Evolutionary conservation across 1,140 invertebrate species (phyloP).

Genomic region (Hyles euphorbiae): DNA sequence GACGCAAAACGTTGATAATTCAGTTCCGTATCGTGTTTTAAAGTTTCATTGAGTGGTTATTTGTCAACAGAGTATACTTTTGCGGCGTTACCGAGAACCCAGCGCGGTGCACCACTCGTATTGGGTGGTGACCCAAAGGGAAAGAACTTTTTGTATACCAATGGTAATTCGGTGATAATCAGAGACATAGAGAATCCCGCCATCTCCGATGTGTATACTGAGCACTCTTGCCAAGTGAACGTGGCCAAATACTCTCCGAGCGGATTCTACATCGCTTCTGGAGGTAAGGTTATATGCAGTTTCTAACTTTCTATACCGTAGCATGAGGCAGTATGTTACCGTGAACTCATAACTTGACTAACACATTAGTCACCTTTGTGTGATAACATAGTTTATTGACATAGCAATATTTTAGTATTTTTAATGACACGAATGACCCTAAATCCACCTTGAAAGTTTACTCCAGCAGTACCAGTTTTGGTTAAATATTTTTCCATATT

Average conservation of each 20-base stretch:
- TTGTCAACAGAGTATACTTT: slow-evolving; percentile 88
- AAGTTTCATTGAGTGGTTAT: slow-evolving; percentile 24
- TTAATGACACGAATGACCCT: too few relatives aligned
- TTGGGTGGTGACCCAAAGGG: slow-evolving; percentile 97
- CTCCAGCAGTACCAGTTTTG: too few relatives aligned
- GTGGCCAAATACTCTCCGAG: slow-evolving; percentile 99
- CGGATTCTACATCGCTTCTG: slow-evolving; percentile 99
- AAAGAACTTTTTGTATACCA: slow-evolving; percentile 97
- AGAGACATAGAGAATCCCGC: slow-evolving; percentile 97
- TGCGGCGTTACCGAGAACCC: slow-evolving; percentile 94
- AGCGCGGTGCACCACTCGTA: slow-evolving; percentile 94
- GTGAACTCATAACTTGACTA: too few relatives aligned
- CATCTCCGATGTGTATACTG: slow-evolving; percentile 96
- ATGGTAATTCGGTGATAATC: slow-evolving; percentile 98
- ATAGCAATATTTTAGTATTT: too few relatives aligned
- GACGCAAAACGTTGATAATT: slow-evolving; percentile 17
- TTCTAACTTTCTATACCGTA: too few relatives aligned
- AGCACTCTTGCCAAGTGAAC: slow-evolving; percentile 95
- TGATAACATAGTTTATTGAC: too few relatives aligned
- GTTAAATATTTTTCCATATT: too few relatives aligned
- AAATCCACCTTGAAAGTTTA: too few relatives aligned
- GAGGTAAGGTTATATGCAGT: slow-evolving; percentile 80
- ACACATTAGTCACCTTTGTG: too few relatives aligned
- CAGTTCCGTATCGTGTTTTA: slow-evolving; percentile 15
- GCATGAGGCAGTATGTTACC: too few relatives aligned